Evolutionary conservation across 2,888 invertebrate genomes (phyloP), one percentile per base, ranked within the genome.

Genomic region (Megastigmus dorsalis): DNA sequence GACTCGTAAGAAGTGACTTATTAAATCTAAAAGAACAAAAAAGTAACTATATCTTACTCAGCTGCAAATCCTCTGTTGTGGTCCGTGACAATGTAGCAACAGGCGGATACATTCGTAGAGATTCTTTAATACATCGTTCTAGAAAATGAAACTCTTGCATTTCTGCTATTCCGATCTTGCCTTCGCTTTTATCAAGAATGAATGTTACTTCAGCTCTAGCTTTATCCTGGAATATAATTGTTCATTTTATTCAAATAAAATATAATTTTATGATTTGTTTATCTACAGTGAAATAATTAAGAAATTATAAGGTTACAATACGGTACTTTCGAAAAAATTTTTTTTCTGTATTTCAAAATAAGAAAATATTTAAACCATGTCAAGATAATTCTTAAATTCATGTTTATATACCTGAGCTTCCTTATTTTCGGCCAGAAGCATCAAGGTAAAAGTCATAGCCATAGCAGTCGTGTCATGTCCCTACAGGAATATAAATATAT

Each of bases 61-160:
- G 72, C 67, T 77, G 79, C 15, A 92, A 88, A 79, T 91, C 89
- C 83, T 92, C 91, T 0, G 88, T 88, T 55, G 93, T 81, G 52
- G 83, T 85, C 74, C 93, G 90, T 5, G 91, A 90, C 80, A 93
- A 90, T 79, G 92, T 90, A 26, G 92, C 92, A 4, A 93, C 93
- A 79, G 92, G 92, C 1, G 94, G 93, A 79, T 91, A 92, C 6
- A 93, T 83, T 57, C 93, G 86, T 62, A 93, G 81, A 0, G 92
- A 90, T 84, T 93, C 93, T 84, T 93, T 93, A 55, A 93, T 92
- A 78, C 93, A 93, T 79, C 91, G 90, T 79, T 93, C 93, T 76
- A 93, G 88, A 81, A 93, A 93, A 74, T 90, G 90, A 91, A 93
- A 91, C 70, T 91, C 90, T 75, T 91, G 85, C 15, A 93, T 84